These are phyloP conservation scores for Pardalotus punctatus DNA, from an alignment of 2,113 vertebrate genomes.

Conservation along the genomic window DNA sequence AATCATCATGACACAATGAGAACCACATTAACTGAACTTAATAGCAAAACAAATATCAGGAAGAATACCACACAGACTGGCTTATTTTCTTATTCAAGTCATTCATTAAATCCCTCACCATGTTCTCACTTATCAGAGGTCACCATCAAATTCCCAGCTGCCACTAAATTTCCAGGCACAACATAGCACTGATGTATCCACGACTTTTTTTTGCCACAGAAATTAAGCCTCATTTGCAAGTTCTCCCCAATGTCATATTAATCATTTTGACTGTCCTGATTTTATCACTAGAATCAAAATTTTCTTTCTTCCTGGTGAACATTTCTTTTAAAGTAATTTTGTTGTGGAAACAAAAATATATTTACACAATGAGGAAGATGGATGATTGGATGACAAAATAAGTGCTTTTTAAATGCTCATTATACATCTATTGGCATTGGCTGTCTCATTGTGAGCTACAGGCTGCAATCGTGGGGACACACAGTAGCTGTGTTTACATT, in stretches of 20 bases:
- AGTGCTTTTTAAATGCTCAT: neutral
- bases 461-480: neutral
- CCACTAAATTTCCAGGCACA: slow-evolving; percentile 40
- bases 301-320: slow-evolving; percentile 28
- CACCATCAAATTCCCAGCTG: slow-evolving; percentile 55
- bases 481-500: slow-evolving; percentile 18
- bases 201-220: slow-evolving; percentile 10
- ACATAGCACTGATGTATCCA: slow-evolving; percentile 20
- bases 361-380: slow-evolving; percentile 27
- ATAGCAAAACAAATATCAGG: slow-evolving; percentile 36
- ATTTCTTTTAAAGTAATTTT: slow-evolving; percentile 10
- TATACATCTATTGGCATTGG: slow-evolving; percentile 1
- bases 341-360: slow-evolving; percentile 36
- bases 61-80: neutral
- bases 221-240: neutral
- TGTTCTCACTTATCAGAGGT: slow-evolving; percentile 43
- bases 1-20: slow-evolving; percentile 11
- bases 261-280: slow-evolving; percentile 52
- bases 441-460: neutral
- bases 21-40: neutral
- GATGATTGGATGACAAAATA: slow-evolving; percentile 37
- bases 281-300: slow-evolving; percentile 42
- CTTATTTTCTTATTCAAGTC: slow-evolving; percentile 42
- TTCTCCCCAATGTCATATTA: slow-evolving; percentile 13
- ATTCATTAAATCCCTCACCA: slow-evolving; percentile 26